Evolutionary conservation across 1,140 invertebrate genomes (phyloP).

Genomic region (Drosophila ananassae): DNA sequence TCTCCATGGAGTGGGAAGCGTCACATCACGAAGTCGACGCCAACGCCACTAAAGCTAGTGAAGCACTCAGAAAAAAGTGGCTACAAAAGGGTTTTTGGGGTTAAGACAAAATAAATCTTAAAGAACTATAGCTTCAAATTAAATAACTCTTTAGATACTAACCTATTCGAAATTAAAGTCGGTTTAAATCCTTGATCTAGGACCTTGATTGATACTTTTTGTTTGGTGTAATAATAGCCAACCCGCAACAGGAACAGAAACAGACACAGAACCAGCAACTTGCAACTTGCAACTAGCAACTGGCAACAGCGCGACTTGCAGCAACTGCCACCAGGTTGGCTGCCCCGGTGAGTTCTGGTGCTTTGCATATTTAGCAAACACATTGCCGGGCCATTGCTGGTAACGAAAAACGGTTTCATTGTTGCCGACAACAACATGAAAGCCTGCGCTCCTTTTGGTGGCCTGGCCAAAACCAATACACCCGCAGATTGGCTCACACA

Average conservation of each 20-base stretch:
- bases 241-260: not conserved
- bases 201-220: not conserved
- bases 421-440: slow-evolving; percentile 78
- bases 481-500: slow-evolving; percentile 40
- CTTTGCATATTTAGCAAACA: slow-evolving; percentile 82
- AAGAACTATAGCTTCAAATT: not conserved
- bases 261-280: slow-evolving; percentile 13
- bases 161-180: no score
- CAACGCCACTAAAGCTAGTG: slow-evolving; percentile 46
- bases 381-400: slow-evolving; percentile 66
- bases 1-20: slow-evolving; percentile 63
- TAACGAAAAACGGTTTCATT: slow-evolving; percentile 82
- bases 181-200: not conserved
- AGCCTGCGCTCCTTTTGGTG: slow-evolving; percentile 79
- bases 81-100: not conserved
- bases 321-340: slow-evolving; percentile 55
- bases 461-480: slow-evolving; percentile 28
- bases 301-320: slow-evolving; percentile 32
- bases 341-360: slow-evolving; percentile 54
- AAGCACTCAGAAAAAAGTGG: not conserved
- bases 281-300: slow-evolving; percentile 8
- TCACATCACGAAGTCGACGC: slow-evolving; percentile 79
- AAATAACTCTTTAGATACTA: accelerated
- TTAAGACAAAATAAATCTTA: not conserved
- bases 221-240: slow-evolving; percentile 30